Conservation (phyloP, 2,797 vertebrate species). For the Enteromius viviparus region DNA sequence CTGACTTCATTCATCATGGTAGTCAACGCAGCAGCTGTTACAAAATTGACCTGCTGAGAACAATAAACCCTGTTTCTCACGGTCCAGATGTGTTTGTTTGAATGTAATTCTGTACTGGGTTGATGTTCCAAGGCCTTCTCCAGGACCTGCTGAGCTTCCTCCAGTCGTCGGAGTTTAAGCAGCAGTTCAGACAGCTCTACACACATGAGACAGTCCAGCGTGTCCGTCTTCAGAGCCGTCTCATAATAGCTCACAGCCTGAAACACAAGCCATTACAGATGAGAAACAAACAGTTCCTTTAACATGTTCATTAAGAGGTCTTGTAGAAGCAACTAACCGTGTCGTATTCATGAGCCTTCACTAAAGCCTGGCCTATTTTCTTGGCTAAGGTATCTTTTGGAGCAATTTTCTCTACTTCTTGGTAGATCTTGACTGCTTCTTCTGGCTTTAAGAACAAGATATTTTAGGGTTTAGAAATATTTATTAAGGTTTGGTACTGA, state of each 20-base stretch:
- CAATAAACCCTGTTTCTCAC: background rate
- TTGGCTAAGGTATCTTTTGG: slow-evolving; percentile 70
- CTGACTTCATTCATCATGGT: slow-evolving; percentile 74
- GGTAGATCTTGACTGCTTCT: slow-evolving; percentile 77
- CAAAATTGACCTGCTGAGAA: background rate
- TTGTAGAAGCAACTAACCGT: slow-evolving; percentile 66
- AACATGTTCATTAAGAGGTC: background rate
- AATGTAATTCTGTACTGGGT: slow-evolving; percentile 58
- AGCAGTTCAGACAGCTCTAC: slow-evolving; percentile 74
- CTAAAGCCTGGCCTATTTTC: slow-evolving; percentile 75
- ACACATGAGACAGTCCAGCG: slow-evolving; percentile 71
- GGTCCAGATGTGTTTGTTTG: background rate
- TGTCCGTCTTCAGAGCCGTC: slow-evolving; percentile 71
- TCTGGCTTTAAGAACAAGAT: slow-evolving; percentile 70
- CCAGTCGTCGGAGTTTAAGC: slow-evolving; percentile 73
- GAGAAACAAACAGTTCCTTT: background rate
- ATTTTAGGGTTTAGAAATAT: background rate
- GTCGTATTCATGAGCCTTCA: slow-evolving; percentile 78
- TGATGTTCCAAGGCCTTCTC: slow-evolving; percentile 70
- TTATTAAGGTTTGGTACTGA: background rate
- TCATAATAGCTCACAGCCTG: slow-evolving; percentile 80
- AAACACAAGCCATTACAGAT: background rate
- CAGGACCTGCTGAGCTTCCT: slow-evolving; percentile 74
- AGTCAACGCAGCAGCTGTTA: slow-evolving; percentile 69
- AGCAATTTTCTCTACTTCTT: slow-evolving; percentile 71